Conservation (phyloP, 2,888 invertebrate species). For the Himalopsyche kuldschensis region DNA sequence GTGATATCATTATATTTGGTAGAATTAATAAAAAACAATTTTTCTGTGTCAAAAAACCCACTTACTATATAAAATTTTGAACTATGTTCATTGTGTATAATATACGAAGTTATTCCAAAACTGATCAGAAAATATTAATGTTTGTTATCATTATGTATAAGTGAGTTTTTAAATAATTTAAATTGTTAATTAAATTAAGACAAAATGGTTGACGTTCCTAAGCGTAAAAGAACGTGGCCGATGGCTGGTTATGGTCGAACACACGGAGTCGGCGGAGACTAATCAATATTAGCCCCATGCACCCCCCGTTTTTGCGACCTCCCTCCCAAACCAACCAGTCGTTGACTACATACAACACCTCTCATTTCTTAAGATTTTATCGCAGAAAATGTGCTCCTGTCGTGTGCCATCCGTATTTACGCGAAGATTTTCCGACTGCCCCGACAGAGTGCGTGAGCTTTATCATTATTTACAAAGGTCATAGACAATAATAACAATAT, state of each 20-base stretch:
- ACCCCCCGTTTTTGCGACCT: slow-evolving; percentile 11
- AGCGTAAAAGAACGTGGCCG: slow-evolving; percentile 6
- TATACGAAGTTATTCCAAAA: too few relatives aligned
- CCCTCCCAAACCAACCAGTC: slow-evolving; percentile 6
- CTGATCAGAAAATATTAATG: too few relatives aligned
- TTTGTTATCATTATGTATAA: too few relatives aligned
- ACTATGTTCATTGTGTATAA: too few relatives aligned
- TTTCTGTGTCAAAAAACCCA: too few relatives aligned
- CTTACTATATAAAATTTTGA: too few relatives aligned
- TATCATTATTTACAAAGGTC: neutral
- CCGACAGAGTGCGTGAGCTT: neutral
- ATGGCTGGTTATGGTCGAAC: slow-evolving; percentile 36
- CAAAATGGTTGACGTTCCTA: neutral
- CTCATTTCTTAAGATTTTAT: slow-evolving; percentile 41
- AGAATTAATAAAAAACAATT: too few relatives aligned
- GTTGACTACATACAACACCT: slow-evolving; percentile 35
- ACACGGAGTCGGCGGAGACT: slow-evolving; percentile 31
- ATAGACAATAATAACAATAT: neutral
- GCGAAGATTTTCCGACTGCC: neutral
- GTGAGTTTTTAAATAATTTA: too few relatives aligned
- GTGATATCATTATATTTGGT: too few relatives aligned
- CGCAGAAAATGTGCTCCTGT: slow-evolving; percentile 1
- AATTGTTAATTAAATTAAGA: neutral
- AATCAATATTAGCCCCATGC: slow-evolving; percentile 39
- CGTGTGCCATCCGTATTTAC: neutral